Conservation (phyloP, 1,140 invertebrate species). For the Cylas formicarius region DNA sequence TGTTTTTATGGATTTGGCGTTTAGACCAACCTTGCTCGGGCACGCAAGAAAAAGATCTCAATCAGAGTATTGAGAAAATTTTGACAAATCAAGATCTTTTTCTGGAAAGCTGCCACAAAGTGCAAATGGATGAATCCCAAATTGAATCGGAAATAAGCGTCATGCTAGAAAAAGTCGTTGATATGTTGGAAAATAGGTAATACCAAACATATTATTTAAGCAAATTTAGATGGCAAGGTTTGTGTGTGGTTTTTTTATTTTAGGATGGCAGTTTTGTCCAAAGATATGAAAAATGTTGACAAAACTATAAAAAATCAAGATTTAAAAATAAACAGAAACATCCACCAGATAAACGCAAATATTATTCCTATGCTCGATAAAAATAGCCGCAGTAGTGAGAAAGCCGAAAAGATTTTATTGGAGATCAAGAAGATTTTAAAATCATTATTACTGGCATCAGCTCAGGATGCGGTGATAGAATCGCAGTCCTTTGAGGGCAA, state of each 20-base stretch:
- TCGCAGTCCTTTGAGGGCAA: no score
- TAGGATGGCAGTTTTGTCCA: slow-evolving; percentile 30
- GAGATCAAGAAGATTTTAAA: slow-evolving; percentile 13
- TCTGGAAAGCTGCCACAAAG: slow-evolving; percentile 50
- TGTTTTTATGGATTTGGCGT: slow-evolving; percentile 5
- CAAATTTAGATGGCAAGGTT: slow-evolving; percentile 1
- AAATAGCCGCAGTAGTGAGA: slow-evolving; percentile 5
- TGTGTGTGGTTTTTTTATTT: slow-evolving; percentile 2
- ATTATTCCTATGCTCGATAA: slow-evolving; percentile 27
- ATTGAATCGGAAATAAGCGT: slow-evolving; percentile 48
- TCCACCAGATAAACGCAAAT: slow-evolving; percentile 26
- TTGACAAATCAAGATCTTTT: slow-evolving; percentile 51
- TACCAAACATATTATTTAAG: slow-evolving; percentile 9
- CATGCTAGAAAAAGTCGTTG: slow-evolving; percentile 51
- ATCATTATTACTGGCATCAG: slow-evolving; percentile 12
- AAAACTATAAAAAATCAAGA: slow-evolving; percentile 34
- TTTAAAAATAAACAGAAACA: slow-evolving; percentile 22
- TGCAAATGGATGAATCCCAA: slow-evolving; percentile 52
- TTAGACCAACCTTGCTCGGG: slow-evolving; percentile 3
- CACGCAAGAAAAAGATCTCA: slow-evolving; percentile 34
- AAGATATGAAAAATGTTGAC: slow-evolving; percentile 35
- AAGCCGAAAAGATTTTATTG: slow-evolving; percentile 3
- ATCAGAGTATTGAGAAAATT: slow-evolving; percentile 47
- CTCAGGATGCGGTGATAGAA: slow-evolving; percentile 12
- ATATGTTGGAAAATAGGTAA: slow-evolving; percentile 52